Evolutionary conservation across 1,140 invertebrate species (phyloP).

Genomic region (Heliconius nattereri): DNA sequence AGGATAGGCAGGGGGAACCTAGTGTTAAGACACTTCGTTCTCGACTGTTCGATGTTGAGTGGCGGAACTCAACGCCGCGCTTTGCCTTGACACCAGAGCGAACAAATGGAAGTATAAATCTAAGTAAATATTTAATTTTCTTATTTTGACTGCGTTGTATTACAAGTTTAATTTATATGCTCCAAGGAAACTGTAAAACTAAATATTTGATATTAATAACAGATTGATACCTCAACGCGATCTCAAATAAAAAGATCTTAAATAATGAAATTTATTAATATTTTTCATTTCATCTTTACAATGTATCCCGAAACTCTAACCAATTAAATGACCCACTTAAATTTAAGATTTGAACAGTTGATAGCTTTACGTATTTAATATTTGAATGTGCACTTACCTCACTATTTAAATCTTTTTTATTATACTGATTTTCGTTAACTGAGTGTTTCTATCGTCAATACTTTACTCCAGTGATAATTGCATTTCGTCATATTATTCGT

Average conservation of each 20-base stretch:
- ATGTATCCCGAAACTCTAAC: constrained; percentile 27
- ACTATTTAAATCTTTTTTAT: constrained; percentile 13
- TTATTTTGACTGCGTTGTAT: too few relatives aligned
- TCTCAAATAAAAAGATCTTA: not conserved
- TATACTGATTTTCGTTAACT: constrained; percentile 29
- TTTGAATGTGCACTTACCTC: constrained; percentile 8
- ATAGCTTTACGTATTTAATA: not conserved
- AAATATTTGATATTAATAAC: too few relatives aligned
- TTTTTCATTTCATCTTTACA: constrained; percentile 8
- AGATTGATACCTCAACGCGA: too few relatives aligned
- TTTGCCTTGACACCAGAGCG: too few relatives aligned
- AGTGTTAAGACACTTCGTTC: too few relatives aligned
- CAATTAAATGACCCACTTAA: constrained; percentile 16
- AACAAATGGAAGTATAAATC: too few relatives aligned
- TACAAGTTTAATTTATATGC: too few relatives aligned
- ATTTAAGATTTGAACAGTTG: constrained; percentile 22
- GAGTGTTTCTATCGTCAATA: constrained; percentile 23
- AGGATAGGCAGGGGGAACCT: too few relatives aligned
- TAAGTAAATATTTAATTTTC: too few relatives aligned
- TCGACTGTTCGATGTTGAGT: too few relatives aligned
- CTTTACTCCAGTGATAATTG: constrained; percentile 36
- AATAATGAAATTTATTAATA: not conserved
- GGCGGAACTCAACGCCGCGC: too few relatives aligned
- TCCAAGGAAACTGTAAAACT: too few relatives aligned
- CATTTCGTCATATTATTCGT: constrained; percentile 41